Conservation (phyloP, 2,797 vertebrate species). For the Sebastiscus albofasciatus region DNA sequence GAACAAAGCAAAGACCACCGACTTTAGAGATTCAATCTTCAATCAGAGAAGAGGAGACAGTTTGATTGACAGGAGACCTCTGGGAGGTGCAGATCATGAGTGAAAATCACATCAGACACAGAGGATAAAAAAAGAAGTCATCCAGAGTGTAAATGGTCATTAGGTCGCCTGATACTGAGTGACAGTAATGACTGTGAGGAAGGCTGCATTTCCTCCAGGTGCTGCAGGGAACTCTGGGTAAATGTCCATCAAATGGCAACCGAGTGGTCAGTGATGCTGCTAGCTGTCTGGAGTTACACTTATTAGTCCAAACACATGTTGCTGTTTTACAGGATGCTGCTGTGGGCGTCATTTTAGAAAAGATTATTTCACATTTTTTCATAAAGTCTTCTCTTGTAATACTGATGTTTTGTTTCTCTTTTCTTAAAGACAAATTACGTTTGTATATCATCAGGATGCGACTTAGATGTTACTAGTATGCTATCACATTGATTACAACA, state of each 20-base stretch:
- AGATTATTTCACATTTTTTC: neutral
- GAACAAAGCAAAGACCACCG: neutral
- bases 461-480: neutral
- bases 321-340: neutral
- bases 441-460: neutral
- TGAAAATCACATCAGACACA: neutral
- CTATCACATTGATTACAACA: neutral
- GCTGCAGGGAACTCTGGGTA: constrained; percentile 39
- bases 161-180: constrained; percentile 3
- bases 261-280: neutral
- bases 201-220: constrained; percentile 11
- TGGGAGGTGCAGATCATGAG: neutral
- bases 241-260: constrained; percentile 26
- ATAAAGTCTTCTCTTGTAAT: neutral
- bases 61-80: neutral
- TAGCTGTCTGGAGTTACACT: neutral
- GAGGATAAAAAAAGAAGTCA: neutral
- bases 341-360: neutral
- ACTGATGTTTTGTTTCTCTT: neutral
- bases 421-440: neutral
- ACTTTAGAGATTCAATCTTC: no score
- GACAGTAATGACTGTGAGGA: constrained; percentile 33
- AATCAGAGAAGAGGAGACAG: neutral
- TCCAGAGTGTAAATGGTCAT: constrained; percentile 2
- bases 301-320: neutral